phyloP scores from a whole-genome alignment of 2,797 vertebrate species.

The Acanthiza pusilla region DNA sequence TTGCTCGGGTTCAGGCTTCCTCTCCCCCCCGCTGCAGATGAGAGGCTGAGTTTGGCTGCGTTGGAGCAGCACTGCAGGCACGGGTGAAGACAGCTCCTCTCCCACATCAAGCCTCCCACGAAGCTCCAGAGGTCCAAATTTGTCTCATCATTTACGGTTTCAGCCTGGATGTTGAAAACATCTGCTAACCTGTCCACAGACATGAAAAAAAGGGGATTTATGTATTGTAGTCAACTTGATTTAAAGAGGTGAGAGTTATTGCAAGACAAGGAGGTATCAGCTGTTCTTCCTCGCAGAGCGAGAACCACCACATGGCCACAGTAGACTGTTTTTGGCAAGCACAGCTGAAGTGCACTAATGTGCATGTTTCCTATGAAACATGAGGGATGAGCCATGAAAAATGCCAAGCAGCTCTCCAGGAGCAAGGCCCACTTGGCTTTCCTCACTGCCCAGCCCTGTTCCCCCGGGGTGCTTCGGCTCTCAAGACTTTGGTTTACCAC shows the following conservation, averaged over 20 bases:
- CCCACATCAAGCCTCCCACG: background rate
- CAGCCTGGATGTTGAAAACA: constrained; percentile 40
- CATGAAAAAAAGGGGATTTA: background rate
- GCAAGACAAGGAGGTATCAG: background rate
- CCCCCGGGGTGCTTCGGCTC: background rate
- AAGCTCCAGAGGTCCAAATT: background rate
- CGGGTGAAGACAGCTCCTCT: background rate
- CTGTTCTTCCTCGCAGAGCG: background rate
- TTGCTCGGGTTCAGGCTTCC: background rate
- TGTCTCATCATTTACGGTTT: background rate
- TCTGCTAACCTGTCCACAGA: constrained; percentile 21
- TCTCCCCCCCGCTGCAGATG: accelerated
- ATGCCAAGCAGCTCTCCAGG: background rate
- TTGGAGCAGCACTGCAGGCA: background rate
- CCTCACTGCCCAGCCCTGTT: accelerated
- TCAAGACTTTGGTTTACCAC: background rate
- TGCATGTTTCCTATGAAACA: background rate
- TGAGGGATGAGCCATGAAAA: background rate
- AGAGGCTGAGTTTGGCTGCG: accelerated
- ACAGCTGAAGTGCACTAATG: background rate
- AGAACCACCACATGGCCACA: background rate
- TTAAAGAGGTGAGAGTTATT: constrained; percentile 14
- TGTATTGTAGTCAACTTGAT: constrained; percentile 7
- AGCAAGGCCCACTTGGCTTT: background rate
- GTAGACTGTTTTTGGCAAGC: background rate